Conservation (phyloP, 2,888 invertebrate species). For the Parnassius smintheus region DNA sequence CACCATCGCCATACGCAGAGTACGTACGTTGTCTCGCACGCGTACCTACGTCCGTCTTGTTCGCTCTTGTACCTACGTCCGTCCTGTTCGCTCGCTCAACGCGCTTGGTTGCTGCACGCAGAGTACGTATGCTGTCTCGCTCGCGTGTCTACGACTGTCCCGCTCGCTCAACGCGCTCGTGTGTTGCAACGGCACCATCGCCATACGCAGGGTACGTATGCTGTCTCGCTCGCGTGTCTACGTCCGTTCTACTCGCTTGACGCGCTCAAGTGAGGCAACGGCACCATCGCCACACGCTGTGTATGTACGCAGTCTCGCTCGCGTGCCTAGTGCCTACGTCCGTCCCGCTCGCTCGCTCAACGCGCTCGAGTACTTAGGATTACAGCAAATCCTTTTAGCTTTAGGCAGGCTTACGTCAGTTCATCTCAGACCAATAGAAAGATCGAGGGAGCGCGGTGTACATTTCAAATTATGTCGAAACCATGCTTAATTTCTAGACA, state of each 20-base stretch:
- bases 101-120: constrained; percentile 53
- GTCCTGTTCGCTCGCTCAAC: too few species aligned
- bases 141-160: constrained; percentile 87
- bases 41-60: constrained; percentile 83
- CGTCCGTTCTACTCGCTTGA: constrained; percentile 48
- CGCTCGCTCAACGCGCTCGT: constrained; percentile 83
- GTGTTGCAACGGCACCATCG: constrained; percentile 95
- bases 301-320: constrained; percentile 81
- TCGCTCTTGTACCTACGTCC: constrained; percentile 82
- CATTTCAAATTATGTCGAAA: too few species aligned
- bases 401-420: too few species aligned
- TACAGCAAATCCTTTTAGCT: too few species aligned
- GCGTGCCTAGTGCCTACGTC: constrained; percentile 91
- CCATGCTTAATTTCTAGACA: too few species aligned
- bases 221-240: constrained; percentile 87
- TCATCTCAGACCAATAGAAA: too few species aligned
- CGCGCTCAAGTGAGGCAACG: constrained; percentile 97
- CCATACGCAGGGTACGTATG: constrained; percentile 87
- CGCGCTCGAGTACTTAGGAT: constrained; percentile 39
- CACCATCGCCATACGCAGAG: constrained; percentile 92
- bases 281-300: constrained; percentile 92
- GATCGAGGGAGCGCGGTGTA: too few species aligned
- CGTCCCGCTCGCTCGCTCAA: constrained; percentile 57
- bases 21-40: constrained; percentile 81
- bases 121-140: constrained; percentile 79